phyloP scores from a whole-genome alignment of 2,888 invertebrate genomes.

The Lobophora halterata region DNA sequence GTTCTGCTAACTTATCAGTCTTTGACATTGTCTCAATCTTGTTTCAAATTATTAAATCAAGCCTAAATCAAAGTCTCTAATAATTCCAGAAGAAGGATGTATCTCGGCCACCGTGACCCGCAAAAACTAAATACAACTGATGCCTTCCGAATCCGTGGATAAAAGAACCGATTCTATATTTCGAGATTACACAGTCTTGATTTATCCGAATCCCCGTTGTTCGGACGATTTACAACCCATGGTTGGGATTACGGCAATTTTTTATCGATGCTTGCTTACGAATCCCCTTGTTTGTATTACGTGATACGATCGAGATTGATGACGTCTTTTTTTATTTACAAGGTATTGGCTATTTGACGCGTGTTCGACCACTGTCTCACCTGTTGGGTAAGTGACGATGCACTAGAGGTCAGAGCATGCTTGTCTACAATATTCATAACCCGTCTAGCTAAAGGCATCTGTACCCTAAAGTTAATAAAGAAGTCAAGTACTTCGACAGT shows the following conservation, averaged over 20 bases:
- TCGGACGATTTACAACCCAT: slow-evolving; percentile 47
- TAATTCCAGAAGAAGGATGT: slow-evolving; percentile 10
- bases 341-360: too few species aligned
- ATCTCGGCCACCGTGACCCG: slow-evolving; percentile 3
- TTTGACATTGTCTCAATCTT: too few species aligned
- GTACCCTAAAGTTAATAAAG: too few species aligned
- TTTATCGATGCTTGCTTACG: slow-evolving; percentile 31
- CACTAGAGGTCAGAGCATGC: too few species aligned
- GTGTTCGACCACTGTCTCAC: too few species aligned
- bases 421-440: too few species aligned
- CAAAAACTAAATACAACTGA: slow-evolving; percentile 35
- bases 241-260: slow-evolving; percentile 33
- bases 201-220: slow-evolving; percentile 42
- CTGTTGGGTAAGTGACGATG: too few species aligned
- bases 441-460: too few species aligned
- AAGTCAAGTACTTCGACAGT: too few species aligned
- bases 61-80: too few species aligned
- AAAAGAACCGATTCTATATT: slow-evolving; percentile 42
- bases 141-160: slow-evolving; percentile 42
- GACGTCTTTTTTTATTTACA: not conserved
- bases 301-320: slow-evolving; percentile 26
- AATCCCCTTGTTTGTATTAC: slow-evolving; percentile 26
- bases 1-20: too few species aligned
- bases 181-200: slow-evolving; percentile 46
- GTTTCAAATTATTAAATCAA: too few species aligned